Evolutionary conservation across 37 sponge, comb jelly and placozoan genomes (phyloP), one percentile per base, ranked within the genome.

Genomic region (Beroe forskalii): DNA sequence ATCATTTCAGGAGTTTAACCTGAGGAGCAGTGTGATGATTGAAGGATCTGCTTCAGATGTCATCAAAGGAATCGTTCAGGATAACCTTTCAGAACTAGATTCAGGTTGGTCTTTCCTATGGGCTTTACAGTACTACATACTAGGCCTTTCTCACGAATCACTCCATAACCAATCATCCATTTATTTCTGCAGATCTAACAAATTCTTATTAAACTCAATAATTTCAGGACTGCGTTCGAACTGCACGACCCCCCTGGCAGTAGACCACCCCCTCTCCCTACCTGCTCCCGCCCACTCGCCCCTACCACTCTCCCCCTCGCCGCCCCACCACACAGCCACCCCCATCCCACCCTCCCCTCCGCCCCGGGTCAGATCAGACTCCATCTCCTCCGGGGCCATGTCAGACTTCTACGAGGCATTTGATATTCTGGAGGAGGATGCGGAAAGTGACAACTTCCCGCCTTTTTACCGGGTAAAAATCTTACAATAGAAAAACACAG

Each of bases 351-450:
- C 25, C 31, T 27, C 66, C 31, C 25, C 66, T 23, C 32, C 37
- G 17, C 12, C 72, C 38, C 2, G 72, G 4, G 38, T 36, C 32
- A 1, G 72, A 36, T 69, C 86, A 9, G 86, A 41, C 44, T 80
- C 86, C 12, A 32, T 80, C 19, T 80, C 86, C 30, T 80, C 86
- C 8, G 86, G 40, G 12, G 55, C 44, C 22, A 32, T 80, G 30
- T 80, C 86, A 1, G 86, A 80, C 31, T 80, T 80, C 30, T 80
- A 80, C 86, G 86, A 80, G 55, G 86, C 86, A 1, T 80, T 80
- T 23, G 86, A 80, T n/a, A 38, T 80, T 27, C 31, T 80, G 28
- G 55, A 41, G 55, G 86, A 80, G 12, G 22, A 36, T 12, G n/a
- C 6, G 30, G 55, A 9, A 4, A 38, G 42, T 9, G 86, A 80